Evolutionary conservation across 2,888 invertebrate genomes (phyloP).

Genomic region (Zeuzera pyrina): DNA sequence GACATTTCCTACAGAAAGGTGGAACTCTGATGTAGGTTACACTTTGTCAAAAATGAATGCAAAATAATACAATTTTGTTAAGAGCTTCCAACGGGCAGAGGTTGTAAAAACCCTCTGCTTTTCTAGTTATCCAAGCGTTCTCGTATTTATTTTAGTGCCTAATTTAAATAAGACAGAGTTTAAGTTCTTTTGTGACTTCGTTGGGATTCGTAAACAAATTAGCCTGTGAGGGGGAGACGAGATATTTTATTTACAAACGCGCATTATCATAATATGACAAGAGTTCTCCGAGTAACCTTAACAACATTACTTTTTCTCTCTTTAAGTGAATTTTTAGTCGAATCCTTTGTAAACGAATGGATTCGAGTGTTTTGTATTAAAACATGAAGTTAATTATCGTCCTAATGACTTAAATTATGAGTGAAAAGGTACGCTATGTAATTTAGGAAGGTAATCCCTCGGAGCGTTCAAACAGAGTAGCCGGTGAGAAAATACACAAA

Average conservation of each 20-base stretch:
- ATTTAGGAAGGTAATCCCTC: slow-evolving; percentile 47
- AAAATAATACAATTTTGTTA: slow-evolving; percentile 69
- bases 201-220: slow-evolving; percentile 61
- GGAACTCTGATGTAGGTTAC: no score
- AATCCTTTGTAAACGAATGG: background rate
- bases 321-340: background rate
- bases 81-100: slow-evolving; percentile 44
- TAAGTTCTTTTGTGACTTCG: slow-evolving; percentile 57
- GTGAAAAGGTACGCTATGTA: slow-evolving; percentile 27
- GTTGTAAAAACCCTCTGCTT: slow-evolving; percentile 45
- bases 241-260: slow-evolving; percentile 30
- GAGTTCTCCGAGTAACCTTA: slow-evolving; percentile 2
- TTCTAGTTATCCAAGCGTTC: slow-evolving; percentile 39
- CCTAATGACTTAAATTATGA: slow-evolving; percentile 35
- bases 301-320: slow-evolving; percentile 5
- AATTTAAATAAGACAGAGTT: slow-evolving; percentile 66
- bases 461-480: slow-evolving; percentile 44
- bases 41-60: slow-evolving; percentile 67
- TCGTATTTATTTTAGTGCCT: slow-evolving; percentile 63
- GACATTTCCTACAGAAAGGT: no score
- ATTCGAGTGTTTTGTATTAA: slow-evolving; percentile 16
- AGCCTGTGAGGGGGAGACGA: slow-evolving; percentile 42
- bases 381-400: slow-evolving; percentile 32
- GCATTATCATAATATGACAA: slow-evolving; percentile 28
- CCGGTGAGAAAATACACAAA: slow-evolving; percentile 55